These are phyloP conservation scores for Seriola dumerili DNA, from an alignment of 2,113 vertebrate genomes.

Conservation along the genomic window DNA sequence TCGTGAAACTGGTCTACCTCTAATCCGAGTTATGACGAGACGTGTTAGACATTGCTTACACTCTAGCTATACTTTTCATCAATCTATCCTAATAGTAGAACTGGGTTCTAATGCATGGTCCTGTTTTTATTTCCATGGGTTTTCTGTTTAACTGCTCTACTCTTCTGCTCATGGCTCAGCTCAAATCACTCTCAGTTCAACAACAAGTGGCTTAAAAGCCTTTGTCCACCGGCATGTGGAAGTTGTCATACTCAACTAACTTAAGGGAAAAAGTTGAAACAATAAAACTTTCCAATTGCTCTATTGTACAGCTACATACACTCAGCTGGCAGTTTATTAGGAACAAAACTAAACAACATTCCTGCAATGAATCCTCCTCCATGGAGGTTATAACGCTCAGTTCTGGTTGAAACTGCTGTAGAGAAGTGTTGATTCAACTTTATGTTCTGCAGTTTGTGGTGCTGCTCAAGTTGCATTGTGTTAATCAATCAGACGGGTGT, in stretches of 20 bases:
- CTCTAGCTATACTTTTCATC: not conserved
- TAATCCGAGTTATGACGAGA: too few species aligned
- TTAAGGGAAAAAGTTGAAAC: not conserved
- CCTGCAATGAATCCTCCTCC: too few species aligned
- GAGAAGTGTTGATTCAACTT: too few species aligned
- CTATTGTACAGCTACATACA: not conserved
- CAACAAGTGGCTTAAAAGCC: not conserved
- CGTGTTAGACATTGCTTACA: too few species aligned
- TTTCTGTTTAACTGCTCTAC: not conserved
- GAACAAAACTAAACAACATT: too few species aligned
- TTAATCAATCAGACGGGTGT: too few species aligned
- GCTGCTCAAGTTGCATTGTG: too few species aligned
- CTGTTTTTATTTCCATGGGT: not conserved
- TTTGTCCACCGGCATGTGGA: not conserved
- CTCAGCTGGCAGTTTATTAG: not conserved
- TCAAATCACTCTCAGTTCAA: constrained; percentile 23
- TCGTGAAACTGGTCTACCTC: too few species aligned
- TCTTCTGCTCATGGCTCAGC: constrained; percentile 28
- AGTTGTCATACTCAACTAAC: not conserved
- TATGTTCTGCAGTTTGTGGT: too few species aligned
- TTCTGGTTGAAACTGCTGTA: too few species aligned
- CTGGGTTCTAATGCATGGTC: constrained; percentile 40
- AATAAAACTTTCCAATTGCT: not conserved
- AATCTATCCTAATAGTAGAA: not conserved
- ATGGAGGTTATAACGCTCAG: too few species aligned